Percentiles rank a stretch among this genome's conserved stretches.
Conservation (phyloP, 64 coral and sea anemone genomes). For the Actinia tenebrosa region DNA sequence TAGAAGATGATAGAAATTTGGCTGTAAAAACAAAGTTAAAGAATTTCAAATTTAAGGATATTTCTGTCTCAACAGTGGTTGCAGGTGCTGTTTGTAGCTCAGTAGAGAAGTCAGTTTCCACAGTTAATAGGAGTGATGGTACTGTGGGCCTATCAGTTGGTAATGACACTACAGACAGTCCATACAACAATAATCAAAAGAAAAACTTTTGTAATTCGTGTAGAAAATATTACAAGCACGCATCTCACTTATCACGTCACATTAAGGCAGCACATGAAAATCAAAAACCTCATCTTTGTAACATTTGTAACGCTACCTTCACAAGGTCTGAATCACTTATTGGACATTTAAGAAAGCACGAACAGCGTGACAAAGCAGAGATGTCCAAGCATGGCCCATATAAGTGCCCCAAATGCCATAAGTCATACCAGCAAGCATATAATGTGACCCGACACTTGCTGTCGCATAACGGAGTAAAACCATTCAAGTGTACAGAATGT, state of each 20-base stretch:
- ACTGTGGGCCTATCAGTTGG: background rate
- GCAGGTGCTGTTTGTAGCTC: background rate
- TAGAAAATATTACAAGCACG: background rate
- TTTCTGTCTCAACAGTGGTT: too few relatives aligned
- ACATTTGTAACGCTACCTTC: background rate
- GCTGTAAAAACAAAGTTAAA: background rate
- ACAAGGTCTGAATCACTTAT: conserved; percentile 14
- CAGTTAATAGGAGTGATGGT: background rate
- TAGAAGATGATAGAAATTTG: background rate
- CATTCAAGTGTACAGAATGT: conserved; percentile 19
- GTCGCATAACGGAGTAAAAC: conserved; percentile 3
- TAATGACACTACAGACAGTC: background rate
- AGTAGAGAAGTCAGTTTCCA: background rate
- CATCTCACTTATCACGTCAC: conserved; percentile 8
- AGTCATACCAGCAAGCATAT: conserved; percentile 15
- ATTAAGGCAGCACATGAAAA: conserved; percentile 1
- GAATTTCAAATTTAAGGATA: too few relatives aligned
- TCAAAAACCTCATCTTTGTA: background rate
- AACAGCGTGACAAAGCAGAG: background rate
- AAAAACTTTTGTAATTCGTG: background rate
- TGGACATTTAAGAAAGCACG: background rate
- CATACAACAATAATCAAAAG: background rate
- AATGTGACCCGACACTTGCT: conserved; percentile 4
- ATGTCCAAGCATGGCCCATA: background rate
- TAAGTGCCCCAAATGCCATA: background rate